A percentile compares a stretch with the other conserved stretches of the same genome.
Evolutionary conservation across 1,140 invertebrate genomes (phyloP).

Genomic region (Hyles vespertilio): DNA sequence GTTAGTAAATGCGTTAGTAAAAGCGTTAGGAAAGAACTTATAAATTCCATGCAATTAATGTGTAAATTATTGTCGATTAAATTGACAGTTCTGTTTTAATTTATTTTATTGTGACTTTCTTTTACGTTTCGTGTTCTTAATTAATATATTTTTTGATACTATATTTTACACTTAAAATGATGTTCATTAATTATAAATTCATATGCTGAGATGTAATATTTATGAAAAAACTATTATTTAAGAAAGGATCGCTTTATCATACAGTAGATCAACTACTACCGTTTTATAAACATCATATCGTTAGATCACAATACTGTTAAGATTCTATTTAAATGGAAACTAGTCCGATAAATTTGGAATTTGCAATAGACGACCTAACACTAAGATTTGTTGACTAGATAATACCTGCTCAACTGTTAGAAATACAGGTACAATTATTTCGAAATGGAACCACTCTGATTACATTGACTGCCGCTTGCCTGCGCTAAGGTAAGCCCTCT

Average conservation of each 20-base stretch:
- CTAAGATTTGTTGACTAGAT: constrained; percentile 4
- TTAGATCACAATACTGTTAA: background rate
- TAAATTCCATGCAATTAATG: no score
- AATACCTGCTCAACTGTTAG: constrained; percentile 8
- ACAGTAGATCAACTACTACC: no score
- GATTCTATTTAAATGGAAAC: background rate
- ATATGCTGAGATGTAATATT: no score
- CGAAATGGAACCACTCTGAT: constrained; percentile 8
- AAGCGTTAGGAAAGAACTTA: no score
- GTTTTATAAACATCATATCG: no score
- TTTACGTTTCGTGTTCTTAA: background rate
- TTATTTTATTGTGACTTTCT: constrained; percentile 7
- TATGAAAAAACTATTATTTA: no score
- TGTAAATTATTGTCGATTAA: background rate
- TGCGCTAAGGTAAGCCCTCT: constrained; percentile 8
- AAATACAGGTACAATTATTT: constrained; percentile 10
- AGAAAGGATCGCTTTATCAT: no score
- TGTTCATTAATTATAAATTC: no score
- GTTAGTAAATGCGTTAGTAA: no score
- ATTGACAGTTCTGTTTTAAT: constrained; percentile 5
- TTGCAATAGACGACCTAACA: background rate
- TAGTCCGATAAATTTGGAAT: constrained; percentile 8
- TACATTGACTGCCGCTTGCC: constrained; percentile 5
- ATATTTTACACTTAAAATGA: no score
- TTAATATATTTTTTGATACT: background rate